Evolutionary conservation across 2,888 invertebrate genomes (phyloP), one percentile per base, ranked within the genome.

Genomic region (Barypeithes pellucidus): DNA sequence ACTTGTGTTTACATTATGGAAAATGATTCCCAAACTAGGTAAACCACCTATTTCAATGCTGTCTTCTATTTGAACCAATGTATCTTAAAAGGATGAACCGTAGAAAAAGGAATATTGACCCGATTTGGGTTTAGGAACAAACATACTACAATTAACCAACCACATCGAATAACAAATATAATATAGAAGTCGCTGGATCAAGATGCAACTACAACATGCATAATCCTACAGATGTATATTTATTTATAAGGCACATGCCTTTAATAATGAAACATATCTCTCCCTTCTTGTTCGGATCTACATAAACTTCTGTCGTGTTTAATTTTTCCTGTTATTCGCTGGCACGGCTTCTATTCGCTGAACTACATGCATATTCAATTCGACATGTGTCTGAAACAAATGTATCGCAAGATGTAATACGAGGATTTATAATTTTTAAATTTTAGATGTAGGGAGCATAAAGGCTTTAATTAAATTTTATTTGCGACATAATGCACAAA

Each of bases 241-340:
- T 45, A 43, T 33, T 47, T 47, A 63, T 29, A 47, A 45, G 18
- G 14, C 45, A 12, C 33, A 63, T 63, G 62, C 18, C 18, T 29
- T 16, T 3, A 62, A 14, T 47, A 33, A 62, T 62, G 24, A 62
- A 62, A 62, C 62, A 62, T 33, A 47, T 47, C 47, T 62, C 62
- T 16, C 29, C 29, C 9, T 33, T 16, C 62, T 47, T 63, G 62
- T 63, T 47, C 22, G 29, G n/a, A 63, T 63, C 62, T 63, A 36
- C 62, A 63, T 63, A 63, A 52, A 63, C 62, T 63, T 33, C 47
- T 24, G 62, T 63, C 47, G 47, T 63, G 62, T 29, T 47, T 20
- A 33, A 63, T 63, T 63, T 63, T 63, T 63, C 24, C 33, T 63
- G 47, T 63, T 63, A 18, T 63, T 14, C 18, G 24, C 33, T 16